Evolutionary conservation across 1,140 invertebrate genomes (phyloP).

Genomic region (Laodelphax striatellus): DNA sequence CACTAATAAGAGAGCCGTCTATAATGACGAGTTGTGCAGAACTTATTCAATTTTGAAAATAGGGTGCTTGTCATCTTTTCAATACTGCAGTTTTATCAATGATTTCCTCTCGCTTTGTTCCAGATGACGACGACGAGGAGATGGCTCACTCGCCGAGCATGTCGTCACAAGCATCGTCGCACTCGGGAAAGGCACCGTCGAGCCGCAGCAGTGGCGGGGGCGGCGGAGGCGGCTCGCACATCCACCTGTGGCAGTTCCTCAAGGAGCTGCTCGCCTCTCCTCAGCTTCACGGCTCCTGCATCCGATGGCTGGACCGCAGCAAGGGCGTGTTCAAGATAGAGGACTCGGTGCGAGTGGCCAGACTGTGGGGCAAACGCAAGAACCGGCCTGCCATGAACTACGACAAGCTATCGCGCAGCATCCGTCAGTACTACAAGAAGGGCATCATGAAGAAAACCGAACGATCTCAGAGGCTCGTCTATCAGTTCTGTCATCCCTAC

Average conservation of each 20-base stretch:
- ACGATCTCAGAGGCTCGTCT: constrained; percentile 92
- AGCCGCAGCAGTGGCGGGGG: not conserved
- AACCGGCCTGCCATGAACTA: constrained; percentile 99
- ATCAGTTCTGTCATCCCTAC: constrained; percentile 96
- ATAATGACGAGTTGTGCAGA: no score
- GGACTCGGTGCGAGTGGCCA: constrained; percentile 90
- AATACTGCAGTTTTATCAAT: no score
- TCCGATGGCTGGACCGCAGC: constrained; percentile 88
- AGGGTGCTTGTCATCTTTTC: no score
- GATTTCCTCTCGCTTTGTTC: constrained; percentile 13
- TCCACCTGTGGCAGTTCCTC: constrained; percentile 99
- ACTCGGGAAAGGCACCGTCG: constrained; percentile 8
- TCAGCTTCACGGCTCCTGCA: constrained; percentile 78
- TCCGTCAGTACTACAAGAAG: constrained; percentile 99
- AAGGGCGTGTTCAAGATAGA: constrained; percentile 99
- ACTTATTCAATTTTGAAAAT: no score
- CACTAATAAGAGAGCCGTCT: no score
- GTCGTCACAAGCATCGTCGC: constrained; percentile 8
- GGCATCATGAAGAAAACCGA: constrained; percentile 99
- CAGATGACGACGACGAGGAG: constrained; percentile 46
- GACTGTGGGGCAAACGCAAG: constrained; percentile 92
- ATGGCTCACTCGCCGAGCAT: constrained; percentile 15
- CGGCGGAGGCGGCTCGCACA: constrained; percentile 58
- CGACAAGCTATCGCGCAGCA: constrained; percentile 95
- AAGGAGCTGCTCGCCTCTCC: constrained; percentile 87